Evolutionary conservation across 2,888 invertebrate genomes (phyloP).

Genomic region (Lasioglossum figueresi): DNA sequence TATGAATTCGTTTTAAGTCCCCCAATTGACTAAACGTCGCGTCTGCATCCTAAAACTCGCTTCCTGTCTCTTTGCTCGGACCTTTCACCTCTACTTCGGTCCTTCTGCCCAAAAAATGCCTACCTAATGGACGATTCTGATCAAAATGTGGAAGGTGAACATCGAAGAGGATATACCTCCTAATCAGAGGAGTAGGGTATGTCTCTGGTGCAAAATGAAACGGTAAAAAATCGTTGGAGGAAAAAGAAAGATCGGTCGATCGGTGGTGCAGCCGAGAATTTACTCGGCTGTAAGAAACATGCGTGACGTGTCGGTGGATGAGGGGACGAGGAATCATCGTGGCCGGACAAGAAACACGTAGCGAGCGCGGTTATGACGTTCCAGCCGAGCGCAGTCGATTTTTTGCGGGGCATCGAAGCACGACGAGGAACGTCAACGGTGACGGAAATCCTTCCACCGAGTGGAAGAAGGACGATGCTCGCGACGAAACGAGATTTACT

Average conservation of each 20-base stretch:
- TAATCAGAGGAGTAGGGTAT: background rate
- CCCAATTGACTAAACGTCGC: too few relatives aligned
- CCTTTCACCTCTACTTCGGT: too few relatives aligned
- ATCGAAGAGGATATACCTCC: background rate
- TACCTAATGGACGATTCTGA: background rate
- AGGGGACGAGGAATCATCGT: conserved; percentile 52
- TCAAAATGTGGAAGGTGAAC: background rate
- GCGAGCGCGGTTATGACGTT: conserved; percentile 66
- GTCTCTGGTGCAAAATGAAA: background rate
- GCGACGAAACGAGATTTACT: conserved; percentile 62
- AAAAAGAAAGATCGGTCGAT: conserved; percentile 9
- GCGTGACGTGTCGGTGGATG: conserved; percentile 38
- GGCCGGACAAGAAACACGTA: conserved; percentile 52
- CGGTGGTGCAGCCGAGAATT: conserved; percentile 37
- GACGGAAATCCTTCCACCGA: conserved; percentile 65
- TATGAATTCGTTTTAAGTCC: too few relatives aligned
- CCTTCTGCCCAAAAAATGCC: too few relatives aligned
- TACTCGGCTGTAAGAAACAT: conserved; percentile 47
- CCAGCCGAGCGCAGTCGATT: conserved; percentile 66
- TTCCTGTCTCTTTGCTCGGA: too few relatives aligned
- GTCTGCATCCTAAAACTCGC: too few relatives aligned
- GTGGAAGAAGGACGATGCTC: conserved; percentile 40
- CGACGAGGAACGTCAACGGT: conserved; percentile 66
- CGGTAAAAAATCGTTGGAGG: background rate
- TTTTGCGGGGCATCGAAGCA: conserved; percentile 65